Evolutionary conservation across 2,797 vertebrate genomes (phyloP).

Genomic region (Hephaestus fuliginosus): DNA sequence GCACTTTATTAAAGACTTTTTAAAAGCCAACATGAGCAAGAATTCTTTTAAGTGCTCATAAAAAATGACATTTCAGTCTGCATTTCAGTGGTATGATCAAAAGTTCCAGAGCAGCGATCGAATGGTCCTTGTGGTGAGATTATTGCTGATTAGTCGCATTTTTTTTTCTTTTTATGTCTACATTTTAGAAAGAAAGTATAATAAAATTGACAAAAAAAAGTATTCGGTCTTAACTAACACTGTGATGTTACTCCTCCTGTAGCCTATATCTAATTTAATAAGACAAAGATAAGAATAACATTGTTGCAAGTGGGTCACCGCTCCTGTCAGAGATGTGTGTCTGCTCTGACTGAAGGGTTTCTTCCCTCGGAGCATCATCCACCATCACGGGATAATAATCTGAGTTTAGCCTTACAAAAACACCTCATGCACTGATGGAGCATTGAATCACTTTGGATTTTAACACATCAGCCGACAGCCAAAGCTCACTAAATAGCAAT

Average conservation of each 20-base stretch:
- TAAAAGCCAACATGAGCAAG: not conserved
- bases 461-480: not conserved
- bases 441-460: not conserved
- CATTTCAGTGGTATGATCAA: not conserved
- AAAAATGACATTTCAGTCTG: not conserved
- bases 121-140: not conserved
- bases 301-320: conserved; percentile 40
- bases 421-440: not conserved
- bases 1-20: not conserved
- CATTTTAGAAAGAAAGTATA: not conserved
- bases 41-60: not conserved
- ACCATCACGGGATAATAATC: conserved; percentile 31
- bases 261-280: conserved; percentile 27
- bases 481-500: conserved; percentile 12
- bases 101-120: not conserved
- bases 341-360: conserved; percentile 41
- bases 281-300: conserved; percentile 29
- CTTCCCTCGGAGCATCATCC: conserved; percentile 19
- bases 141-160: not conserved
- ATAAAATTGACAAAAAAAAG: not conserved
- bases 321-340: conserved; percentile 28
- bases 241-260: not conserved
- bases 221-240: conserved; percentile 7
- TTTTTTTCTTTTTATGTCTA: not conserved
- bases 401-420: conserved; percentile 13